Conservation (phyloP, 2,113 vertebrate species). For the Pyrgilauda ruficollis region DNA sequence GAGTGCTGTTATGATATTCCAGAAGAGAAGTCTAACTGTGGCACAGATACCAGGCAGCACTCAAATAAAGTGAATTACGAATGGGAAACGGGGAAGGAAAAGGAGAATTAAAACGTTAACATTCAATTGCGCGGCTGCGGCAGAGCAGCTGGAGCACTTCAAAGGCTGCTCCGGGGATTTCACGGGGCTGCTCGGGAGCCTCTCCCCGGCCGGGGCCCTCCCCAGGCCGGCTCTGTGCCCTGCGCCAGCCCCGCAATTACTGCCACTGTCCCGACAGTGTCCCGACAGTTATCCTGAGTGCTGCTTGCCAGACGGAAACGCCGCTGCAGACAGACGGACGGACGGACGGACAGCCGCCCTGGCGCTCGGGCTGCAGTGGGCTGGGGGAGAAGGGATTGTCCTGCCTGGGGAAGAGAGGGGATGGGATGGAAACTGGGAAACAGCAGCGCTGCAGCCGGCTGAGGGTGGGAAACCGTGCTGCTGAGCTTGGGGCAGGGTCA, state of each 20-base stretch:
- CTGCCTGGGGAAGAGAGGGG: not conserved
- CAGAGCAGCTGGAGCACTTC: fast-evolving
- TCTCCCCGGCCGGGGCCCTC: fast-evolving
- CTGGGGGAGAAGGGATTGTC: not conserved
- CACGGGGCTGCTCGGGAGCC: fast-evolving
- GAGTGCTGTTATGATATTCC: not conserved
- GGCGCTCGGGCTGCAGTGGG: not conserved
- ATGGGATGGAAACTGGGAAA: not conserved
- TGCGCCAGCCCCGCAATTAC: not conserved
- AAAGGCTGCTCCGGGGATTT: not conserved
- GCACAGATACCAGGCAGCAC: not conserved
- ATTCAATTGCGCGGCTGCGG: fast-evolving
- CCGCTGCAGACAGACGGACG: not conserved
- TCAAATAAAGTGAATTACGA: not conserved
- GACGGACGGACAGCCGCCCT: too few species aligned
- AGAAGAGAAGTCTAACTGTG: not conserved
- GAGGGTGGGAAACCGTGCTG: fast-evolving
- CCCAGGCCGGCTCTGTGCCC: not conserved
- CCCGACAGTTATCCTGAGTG: not conserved
- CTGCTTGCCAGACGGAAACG: not conserved
- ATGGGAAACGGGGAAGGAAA: not conserved
- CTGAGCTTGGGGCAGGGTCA: not conserved
- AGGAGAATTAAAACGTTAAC: not conserved
- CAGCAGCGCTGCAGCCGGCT: not conserved
- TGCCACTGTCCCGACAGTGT: not conserved